Evolutionary conservation across 2,113 vertebrate genomes (phyloP).

Genomic region (Callopanchax toddi): DNA sequence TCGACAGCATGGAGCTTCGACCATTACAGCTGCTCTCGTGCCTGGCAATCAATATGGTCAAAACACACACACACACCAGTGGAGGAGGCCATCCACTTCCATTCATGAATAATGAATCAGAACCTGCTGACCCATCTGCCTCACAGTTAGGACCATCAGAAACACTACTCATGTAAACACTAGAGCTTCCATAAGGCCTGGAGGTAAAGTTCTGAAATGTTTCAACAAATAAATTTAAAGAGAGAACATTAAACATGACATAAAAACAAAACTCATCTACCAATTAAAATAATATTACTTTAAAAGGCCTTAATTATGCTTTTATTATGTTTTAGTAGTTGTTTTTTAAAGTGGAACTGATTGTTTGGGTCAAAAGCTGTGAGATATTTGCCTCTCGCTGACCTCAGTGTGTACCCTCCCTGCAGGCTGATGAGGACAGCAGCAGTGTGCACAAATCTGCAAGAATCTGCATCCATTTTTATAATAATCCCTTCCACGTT

Average conservation of each 20-base stretch:
- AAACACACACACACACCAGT: slow-evolving; percentile 21
- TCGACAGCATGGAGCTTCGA: slow-evolving; percentile 28
- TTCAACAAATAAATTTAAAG: no score
- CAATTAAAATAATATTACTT: neutral
- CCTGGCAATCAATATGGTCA: slow-evolving; percentile 33
- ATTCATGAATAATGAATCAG: slow-evolving; percentile 62
- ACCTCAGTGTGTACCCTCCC: neutral
- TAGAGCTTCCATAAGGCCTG: no score
- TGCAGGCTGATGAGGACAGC: slow-evolving; percentile 1
- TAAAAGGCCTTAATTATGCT: neutral
- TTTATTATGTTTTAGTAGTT: no score
- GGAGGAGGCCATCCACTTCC: slow-evolving; percentile 21
- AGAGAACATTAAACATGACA: no score
- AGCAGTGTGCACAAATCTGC: slow-evolving; percentile 25
- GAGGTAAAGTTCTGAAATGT: no score
- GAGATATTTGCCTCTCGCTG: neutral
- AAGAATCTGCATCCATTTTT: slow-evolving; percentile 31
- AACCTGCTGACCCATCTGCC: slow-evolving; percentile 55
- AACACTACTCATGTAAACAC: neutral
- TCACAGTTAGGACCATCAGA: neutral
- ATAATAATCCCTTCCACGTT: slow-evolving; percentile 60
- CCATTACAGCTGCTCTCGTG: slow-evolving; percentile 33
- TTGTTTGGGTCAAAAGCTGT: neutral
- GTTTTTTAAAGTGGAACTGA: no score
- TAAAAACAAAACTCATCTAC: no score